Conservation (phyloP, 2,888 invertebrate species). For the Agrotis puta region DNA sequence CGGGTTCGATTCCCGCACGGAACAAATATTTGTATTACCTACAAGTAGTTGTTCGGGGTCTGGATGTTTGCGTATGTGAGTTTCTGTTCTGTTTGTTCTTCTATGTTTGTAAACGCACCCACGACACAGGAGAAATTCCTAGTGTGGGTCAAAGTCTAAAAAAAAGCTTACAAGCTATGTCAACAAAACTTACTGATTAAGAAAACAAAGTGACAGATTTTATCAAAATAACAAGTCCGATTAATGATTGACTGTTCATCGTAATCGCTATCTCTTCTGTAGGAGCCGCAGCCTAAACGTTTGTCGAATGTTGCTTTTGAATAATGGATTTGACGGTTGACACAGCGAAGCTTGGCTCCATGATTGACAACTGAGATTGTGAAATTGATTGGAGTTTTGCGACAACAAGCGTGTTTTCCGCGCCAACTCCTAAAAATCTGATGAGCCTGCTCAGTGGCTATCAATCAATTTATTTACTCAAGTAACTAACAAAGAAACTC, state of each 20-base stretch:
- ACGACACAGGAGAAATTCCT: too few species aligned
- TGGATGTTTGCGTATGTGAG: too few species aligned
- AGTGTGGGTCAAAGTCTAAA: too few species aligned
- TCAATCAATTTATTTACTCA: conserved; percentile 61
- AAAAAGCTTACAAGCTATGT: not conserved
- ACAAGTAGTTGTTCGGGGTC: too few species aligned
- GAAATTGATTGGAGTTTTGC: conserved; percentile 61
- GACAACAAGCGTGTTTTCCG: conserved; percentile 55
- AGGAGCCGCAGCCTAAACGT: conserved; percentile 58
- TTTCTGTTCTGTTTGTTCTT: too few species aligned
- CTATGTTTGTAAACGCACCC: too few species aligned
- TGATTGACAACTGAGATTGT: conserved; percentile 69
- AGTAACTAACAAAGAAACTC: conserved; percentile 40
- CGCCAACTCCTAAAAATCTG: conserved; percentile 54
- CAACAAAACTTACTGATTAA: conserved; percentile 9
- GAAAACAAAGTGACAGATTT: conserved; percentile 13
- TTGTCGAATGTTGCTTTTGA: conserved; percentile 80
- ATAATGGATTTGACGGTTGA: conserved; percentile 79
- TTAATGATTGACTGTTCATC: conserved; percentile 15
- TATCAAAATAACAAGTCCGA: conserved; percentile 30
- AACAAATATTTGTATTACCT: too few species aligned
- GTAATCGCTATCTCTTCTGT: conserved; percentile 44
- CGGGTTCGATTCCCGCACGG: too few species aligned
- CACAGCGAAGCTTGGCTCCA: conserved; percentile 69
- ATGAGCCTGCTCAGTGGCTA: conserved; percentile 43